A percentile compares a stretch with the other conserved stretches of the same genome.
Evolutionary conservation across 2,888 invertebrate species (phyloP).

Genomic region (Drosophila fungiperda): DNA sequence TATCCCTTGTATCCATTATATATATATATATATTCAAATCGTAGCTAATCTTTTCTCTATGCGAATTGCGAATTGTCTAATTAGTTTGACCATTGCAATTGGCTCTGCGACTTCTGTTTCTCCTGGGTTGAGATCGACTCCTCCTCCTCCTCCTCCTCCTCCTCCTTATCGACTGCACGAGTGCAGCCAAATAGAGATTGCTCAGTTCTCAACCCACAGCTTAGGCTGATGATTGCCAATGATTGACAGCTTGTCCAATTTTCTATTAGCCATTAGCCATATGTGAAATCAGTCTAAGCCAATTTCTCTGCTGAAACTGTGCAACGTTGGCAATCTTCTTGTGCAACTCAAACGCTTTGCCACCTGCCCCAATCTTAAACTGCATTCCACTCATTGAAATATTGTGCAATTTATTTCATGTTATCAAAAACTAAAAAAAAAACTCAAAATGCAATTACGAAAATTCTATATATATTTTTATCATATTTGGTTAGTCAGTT

Average conservation of each 20-base stretch:
- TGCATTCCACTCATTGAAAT: slow-evolving; percentile 7
- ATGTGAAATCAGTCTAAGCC: slow-evolving; percentile 16
- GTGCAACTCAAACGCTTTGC: background rate
- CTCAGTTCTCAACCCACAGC: slow-evolving; percentile 7
- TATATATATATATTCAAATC: background rate
- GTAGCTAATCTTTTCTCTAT: slow-evolving; percentile 8
- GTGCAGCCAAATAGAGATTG: slow-evolving; percentile 52
- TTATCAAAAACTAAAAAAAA: background rate
- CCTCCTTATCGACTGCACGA: slow-evolving; percentile 7
- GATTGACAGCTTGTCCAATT: slow-evolving; percentile 10
- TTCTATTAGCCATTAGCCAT: slow-evolving; percentile 14
- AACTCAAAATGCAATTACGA: too few relatives aligned
- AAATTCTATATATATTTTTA: background rate
- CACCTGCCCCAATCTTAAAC: slow-evolving; percentile 31
- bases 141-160: slow-evolving; percentile 32
- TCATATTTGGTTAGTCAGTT: background rate
- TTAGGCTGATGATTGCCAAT: background rate
- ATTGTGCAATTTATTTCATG: background rate
- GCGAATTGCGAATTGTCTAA: slow-evolving; percentile 26
- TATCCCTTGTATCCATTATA: too few relatives aligned
- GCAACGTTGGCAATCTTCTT: slow-evolving; percentile 18
- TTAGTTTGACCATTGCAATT: background rate
- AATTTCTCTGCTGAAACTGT: slow-evolving; percentile 2
- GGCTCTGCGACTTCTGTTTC: background rate
- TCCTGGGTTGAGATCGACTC: background rate